These are phyloP conservation scores for Uropetala carovei DNA, from an alignment of 2,888 invertebrate species.

Conservation along the genomic window DNA sequence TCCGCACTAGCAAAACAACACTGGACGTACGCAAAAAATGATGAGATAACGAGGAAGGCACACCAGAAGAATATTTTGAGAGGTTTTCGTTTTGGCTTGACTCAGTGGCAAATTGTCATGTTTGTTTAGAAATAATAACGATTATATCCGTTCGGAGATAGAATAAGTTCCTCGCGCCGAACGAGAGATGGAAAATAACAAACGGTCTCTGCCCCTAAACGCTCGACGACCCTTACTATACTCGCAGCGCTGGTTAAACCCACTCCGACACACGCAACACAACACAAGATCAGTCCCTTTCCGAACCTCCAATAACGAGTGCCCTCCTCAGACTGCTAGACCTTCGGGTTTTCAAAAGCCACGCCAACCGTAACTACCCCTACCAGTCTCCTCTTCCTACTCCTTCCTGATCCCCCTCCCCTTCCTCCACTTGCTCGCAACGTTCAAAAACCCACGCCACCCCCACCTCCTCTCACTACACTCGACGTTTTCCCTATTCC, in stretches of 20 bases:
- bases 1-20: no score
- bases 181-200: no score
- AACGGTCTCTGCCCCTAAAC: not conserved
- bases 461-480: not conserved
- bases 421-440: not conserved
- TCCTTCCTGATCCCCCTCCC: slow-evolving; percentile 12
- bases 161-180: no score
- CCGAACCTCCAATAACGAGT: not conserved
- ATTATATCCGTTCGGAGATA: no score
- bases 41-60: no score
- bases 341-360: not conserved
- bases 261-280: not conserved
- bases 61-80: no score
- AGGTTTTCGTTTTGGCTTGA: no score
- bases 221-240: not conserved
- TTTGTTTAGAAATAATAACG: no score
- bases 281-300: not conserved
- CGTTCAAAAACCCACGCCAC: no score
- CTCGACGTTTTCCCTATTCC: not conserved
- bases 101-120: no score
- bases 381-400: not conserved
- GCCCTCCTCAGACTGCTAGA: not conserved
- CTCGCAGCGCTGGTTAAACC: not conserved
- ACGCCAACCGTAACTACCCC: slow-evolving; percentile 32
- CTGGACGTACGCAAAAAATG: no score